Percentiles rank a stretch among this genome's conserved stretches.
These are phyloP conservation scores for Lutraria rhynchaena DNA, from an alignment of 1,140 invertebrate species.

Conservation along the genomic window DNA sequence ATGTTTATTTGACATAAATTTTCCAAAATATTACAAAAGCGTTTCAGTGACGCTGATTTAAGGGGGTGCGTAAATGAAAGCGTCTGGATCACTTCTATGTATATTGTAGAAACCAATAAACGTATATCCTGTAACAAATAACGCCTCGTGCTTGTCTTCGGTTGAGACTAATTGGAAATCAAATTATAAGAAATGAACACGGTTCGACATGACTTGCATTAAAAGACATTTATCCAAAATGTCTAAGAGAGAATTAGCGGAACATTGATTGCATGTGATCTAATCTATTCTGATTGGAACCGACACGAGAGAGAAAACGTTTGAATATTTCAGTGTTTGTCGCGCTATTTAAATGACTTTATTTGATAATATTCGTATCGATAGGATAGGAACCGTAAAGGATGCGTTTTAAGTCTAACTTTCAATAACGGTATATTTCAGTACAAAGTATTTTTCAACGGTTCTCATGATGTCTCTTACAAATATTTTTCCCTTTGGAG, in stretches of 20 bases:
- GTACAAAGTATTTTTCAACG: too few relatives aligned
- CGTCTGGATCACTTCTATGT: too few relatives aligned
- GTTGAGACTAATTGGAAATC: constrained; percentile 42
- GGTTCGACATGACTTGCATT: constrained; percentile 50
- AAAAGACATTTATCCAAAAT: constrained; percentile 47
- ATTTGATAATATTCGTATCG: constrained; percentile 17
- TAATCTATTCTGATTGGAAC: neutral
- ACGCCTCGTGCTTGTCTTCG: neutral
- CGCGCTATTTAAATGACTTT: constrained; percentile 40
- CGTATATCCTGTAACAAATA: too few relatives aligned
- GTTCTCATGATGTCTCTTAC: too few relatives aligned
- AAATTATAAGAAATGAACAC: constrained; percentile 53
- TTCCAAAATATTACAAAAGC: too few relatives aligned
- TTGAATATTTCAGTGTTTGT: constrained; percentile 41
- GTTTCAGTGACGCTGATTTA: too few relatives aligned
- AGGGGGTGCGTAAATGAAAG: too few relatives aligned
- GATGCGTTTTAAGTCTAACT: neutral
- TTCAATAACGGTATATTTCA: constrained; percentile 6
- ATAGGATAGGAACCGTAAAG: constrained; percentile 26
- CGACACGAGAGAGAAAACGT: constrained; percentile 20
- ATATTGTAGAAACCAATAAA: too few relatives aligned
- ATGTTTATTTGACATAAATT: too few relatives aligned
- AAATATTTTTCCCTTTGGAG: too few relatives aligned
- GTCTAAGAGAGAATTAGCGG: constrained; percentile 17
- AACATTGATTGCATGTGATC: constrained; percentile 13